Percentiles rank a stretch among this genome's conserved stretches.
Conservation (phyloP, 2,797 vertebrate species). For the Tapera naevia region DNA sequence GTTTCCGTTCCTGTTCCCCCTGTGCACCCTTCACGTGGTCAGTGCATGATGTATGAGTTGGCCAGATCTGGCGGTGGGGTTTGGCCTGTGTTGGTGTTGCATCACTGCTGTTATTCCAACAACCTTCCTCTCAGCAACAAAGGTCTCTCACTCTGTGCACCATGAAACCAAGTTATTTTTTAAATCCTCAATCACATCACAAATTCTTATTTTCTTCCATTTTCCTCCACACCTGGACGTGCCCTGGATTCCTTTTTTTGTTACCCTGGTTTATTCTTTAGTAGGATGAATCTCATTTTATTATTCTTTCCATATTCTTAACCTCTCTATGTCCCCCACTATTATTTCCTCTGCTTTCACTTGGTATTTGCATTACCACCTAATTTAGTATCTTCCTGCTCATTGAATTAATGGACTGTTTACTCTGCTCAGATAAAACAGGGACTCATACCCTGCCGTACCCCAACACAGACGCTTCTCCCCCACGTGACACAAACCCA, state of each 20-base stretch:
- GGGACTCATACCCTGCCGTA: conserved; percentile 29
- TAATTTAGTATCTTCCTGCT: conserved; percentile 53
- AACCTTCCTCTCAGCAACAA: not conserved
- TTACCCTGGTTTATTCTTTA: not conserved
- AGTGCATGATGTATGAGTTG: not conserved
- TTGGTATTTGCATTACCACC: conserved; percentile 51
- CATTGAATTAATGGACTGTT: conserved; percentile 53
- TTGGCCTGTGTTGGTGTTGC: not conserved
- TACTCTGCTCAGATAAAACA: conserved; percentile 18
- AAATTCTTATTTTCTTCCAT: not conserved
- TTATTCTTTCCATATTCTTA: not conserved
- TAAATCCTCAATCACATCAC: not conserved
- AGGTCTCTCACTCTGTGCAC: not conserved
- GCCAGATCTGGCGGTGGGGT: not conserved
- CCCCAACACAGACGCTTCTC: not conserved
- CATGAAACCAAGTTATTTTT: not conserved
- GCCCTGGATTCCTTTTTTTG: not conserved
- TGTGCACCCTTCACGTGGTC: not conserved
- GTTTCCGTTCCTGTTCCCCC: not conserved
- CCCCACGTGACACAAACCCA: not conserved
- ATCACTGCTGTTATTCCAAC: not conserved
- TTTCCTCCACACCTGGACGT: not conserved
- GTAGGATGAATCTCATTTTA: not conserved
- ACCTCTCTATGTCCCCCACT: conserved; percentile 20
- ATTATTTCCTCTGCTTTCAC: conserved; percentile 47